Base-by-base conservation (phyloP, 2,888 invertebrate species). In the Anodontia alba region DNA sequence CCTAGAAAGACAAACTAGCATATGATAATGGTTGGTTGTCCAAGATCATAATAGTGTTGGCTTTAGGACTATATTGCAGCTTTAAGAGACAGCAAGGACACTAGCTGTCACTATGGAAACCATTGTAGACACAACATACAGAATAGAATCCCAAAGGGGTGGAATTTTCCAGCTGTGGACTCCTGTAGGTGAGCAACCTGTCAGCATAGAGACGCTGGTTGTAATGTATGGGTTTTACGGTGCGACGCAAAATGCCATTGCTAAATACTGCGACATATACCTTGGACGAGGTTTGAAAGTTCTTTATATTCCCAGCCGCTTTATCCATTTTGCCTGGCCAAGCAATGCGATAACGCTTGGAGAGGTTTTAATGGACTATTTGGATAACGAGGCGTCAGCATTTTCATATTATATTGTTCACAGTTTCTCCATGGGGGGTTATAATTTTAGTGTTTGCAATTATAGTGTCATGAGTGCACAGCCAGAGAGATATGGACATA, bases 361-460 rank as follows among this genome's bases (percentile, higher is more conserved):
- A 0, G 70, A 73, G 8, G 79, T 85, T 33, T 62, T 89, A 0
- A 33, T 90, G 33, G 68, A 81, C 0, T 86, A 85, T 66, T 71
- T 90, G 20, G 51, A 76, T 12, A 29, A 51, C 10, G 76, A 73
- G 15, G 49, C 75, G 62, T 29, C 75, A 12, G 31, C 69, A 0
- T 89, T 89, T 67, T 69, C 83, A 2, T 62, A 83, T 67, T 79
- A 86, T 43, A 23, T 92, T 0, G 76, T 89, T 12, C 92, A 92
- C 72, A 89, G 87, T 2, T 88, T 89, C 54, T 92, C 91, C 3
- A 89, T 91, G 54, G 92, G 91, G 8, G 87, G 90, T 3, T 92
- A 89, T 80, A 89, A 90, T 36, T 89, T 89, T 54, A 89, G 90
- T 15, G 83, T 89, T 10, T 86, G 84, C 68, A 46, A 83, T 12